Base-by-base conservation (phyloP, 2,113 vertebrate species). In the Neomonachus schauinslandi region DNA sequence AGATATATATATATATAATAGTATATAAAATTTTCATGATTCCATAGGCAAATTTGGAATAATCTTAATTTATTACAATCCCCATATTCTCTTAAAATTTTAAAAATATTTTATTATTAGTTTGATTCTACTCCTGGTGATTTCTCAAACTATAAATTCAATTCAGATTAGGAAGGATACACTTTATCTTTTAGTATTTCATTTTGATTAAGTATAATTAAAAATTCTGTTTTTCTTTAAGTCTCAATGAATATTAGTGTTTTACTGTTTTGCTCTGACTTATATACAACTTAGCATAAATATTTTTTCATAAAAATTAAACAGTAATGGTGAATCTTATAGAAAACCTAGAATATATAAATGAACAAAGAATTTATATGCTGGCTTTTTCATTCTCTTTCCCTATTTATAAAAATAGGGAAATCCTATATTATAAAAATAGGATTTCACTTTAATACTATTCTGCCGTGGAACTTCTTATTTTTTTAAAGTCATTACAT, bases 351-450 rank as follows among this genome's bases (percentile, higher is more conserved):
- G 33, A 77, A 85, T 85, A 42, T 69, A 76, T 82, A 71, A 90
- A 22, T 69, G 31, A 90, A 22, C 51, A 36, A 95, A 63, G 8
- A 63, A 79, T 33, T 63, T 72, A 42, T 28, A 33, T 89, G 14
- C 2, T 63, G 11, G 3, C 8, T 85, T 91, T 88, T 95, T 71
- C 15, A 84, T 36, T 93, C 0, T 74, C 10, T 67, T 69, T 55
- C 10, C 13, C 24, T 83, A 22, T 85, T 76, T 67, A 53, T 63
- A 93, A 89, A 93, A 72, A 69, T 57, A 79, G 22, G 10, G n/a
- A n/a, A n/a, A n/a, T n/a, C n/a, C n/a, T n/a, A n/a, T n/a, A n/a
- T 76, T 67, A 53, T 63, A 93, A 89, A 93, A 72, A 69, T 57
- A 79, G 22, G 10, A 77, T 42, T 93, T 46, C 55, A 91, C 0